Evolutionary conservation across 2,113 vertebrate species (phyloP).

Genomic region (Pseudorhombus dupliciocellatus): DNA sequence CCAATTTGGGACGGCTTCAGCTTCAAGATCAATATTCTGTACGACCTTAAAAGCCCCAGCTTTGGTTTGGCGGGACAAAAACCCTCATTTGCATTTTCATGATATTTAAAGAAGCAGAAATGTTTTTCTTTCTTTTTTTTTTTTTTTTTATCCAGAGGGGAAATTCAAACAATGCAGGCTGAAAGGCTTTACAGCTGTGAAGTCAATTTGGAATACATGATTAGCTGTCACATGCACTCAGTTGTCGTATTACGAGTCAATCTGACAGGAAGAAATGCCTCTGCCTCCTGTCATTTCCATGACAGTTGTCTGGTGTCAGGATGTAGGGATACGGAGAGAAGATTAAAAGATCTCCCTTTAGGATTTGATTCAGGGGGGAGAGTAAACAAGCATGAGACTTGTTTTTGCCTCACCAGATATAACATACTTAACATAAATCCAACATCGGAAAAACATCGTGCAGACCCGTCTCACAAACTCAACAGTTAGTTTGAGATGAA

Average conservation of each 20-base stretch:
- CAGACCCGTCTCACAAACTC: not conserved
- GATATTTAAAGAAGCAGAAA: slow-evolving; percentile 39
- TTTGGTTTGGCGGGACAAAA: slow-evolving; percentile 19
- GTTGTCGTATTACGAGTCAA: slow-evolving; percentile 37
- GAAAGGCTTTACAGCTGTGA: slow-evolving; percentile 33
- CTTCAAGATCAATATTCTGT: slow-evolving; percentile 49
- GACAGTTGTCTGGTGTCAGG: not conserved
- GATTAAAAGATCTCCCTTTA: slow-evolving; percentile 30
- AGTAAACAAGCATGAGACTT: slow-evolving; percentile 17
- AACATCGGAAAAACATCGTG: not conserved
- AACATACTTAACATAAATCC: not conserved
- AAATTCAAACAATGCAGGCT: slow-evolving; percentile 31
- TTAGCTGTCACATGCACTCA: slow-evolving; percentile 49
- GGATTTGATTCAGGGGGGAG: slow-evolving; percentile 13
- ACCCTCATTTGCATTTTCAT: slow-evolving; percentile 30
- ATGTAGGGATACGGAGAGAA: slow-evolving; percentile 12
- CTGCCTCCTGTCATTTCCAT: slow-evolving; percentile 15
- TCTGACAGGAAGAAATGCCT: slow-evolving; percentile 42
- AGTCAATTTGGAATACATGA: slow-evolving; percentile 45
- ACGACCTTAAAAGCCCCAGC: slow-evolving; percentile 48
- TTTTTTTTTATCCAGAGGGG: slow-evolving; percentile 16
- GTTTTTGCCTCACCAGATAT: slow-evolving; percentile 8
- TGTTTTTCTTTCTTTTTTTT: slow-evolving; percentile 1
- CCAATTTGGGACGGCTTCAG: slow-evolving; percentile 40
- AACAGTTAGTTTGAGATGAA: not conserved